phyloP scores from a whole-genome alignment of 1,140 invertebrate genomes.

The Panonychus citri region DNA sequence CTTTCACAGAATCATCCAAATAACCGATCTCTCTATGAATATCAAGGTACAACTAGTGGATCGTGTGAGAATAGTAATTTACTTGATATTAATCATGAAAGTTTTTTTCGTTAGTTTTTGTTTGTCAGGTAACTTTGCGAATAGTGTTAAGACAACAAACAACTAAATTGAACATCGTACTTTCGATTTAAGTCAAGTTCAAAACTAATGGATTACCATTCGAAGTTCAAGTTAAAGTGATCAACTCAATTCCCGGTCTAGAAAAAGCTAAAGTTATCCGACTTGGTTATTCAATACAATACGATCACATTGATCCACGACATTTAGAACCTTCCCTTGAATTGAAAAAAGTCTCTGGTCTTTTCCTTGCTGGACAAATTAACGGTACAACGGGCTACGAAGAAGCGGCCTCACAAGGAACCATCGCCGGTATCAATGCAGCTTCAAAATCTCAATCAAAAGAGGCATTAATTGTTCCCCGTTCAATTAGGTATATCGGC shows the following conservation, averaged over 20 bases:
- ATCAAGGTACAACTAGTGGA: not conserved
- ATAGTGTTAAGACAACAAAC: not conserved
- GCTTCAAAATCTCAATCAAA: conserved; percentile 28
- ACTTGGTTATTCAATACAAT: conserved; percentile 69
- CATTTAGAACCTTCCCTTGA: conserved; percentile 56
- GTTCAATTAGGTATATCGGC: conserved; percentile 67
- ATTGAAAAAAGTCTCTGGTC: conserved; percentile 41
- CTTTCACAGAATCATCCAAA: not conserved
- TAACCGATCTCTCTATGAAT: not conserved
- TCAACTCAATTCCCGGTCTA: conserved; percentile 46
- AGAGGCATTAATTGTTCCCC: conserved; percentile 36
- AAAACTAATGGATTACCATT: conserved; percentile 63
- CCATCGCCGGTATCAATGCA: conserved; percentile 41
- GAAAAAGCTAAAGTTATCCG: conserved; percentile 45
- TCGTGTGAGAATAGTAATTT: not conserved
- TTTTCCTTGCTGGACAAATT: conserved; percentile 81
- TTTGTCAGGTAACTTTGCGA: conserved; percentile 62
- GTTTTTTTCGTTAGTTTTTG: no score
- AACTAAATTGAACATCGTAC: no score
- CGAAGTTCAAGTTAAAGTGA: conserved; percentile 47
- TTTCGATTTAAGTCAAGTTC: no score
- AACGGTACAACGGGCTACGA: conserved; percentile 93
- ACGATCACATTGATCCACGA: conserved; percentile 72
- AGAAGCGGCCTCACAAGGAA: conserved; percentile 77
- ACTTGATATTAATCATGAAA: not conserved